These are phyloP conservation scores for Xanthia togata DNA, from an alignment of 2,888 invertebrate species.

Conservation along the genomic window DNA sequence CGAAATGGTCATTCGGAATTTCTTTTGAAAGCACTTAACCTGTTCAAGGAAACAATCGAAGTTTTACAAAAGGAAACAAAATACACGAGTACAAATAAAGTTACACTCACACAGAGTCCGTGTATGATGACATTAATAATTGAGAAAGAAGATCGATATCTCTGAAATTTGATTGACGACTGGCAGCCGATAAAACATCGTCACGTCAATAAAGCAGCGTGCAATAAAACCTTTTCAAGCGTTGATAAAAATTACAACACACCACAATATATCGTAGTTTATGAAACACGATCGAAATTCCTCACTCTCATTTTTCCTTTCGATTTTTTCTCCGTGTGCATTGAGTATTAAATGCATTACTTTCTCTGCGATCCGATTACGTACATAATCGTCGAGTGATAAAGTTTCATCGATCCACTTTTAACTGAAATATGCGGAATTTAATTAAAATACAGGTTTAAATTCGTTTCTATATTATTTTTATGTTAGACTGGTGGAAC, in stretches of 20 bases:
- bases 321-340: constrained; percentile 79
- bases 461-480: constrained; percentile 35
- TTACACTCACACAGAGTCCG: constrained; percentile 21
- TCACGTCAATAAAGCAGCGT: constrained; percentile 69
- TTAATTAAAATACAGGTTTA: constrained; percentile 60
- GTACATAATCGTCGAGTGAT: constrained; percentile 74
- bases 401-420: constrained; percentile 78
- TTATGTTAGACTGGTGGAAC: constrained; percentile 40
- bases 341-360: constrained; percentile 82
- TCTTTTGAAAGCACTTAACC: constrained; percentile 1
- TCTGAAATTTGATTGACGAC: constrained; percentile 65
- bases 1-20: not conserved
- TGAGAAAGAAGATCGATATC: constrained; percentile 68
- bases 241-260: constrained; percentile 77
- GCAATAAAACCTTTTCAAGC: constrained; percentile 75
- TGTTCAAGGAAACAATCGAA: constrained; percentile 26
- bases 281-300: constrained; percentile 83
- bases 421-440: constrained; percentile 73
- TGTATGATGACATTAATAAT: constrained; percentile 66
- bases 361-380: constrained; percentile 87
- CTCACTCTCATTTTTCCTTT: constrained; percentile 86
- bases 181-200: constrained; percentile 66
- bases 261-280: constrained; percentile 75
- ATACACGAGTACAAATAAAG: constrained; percentile 33
- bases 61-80: constrained; percentile 17